Conservation (phyloP, 1,140 invertebrate genomes). For the Ooceraea biroi region DNA sequence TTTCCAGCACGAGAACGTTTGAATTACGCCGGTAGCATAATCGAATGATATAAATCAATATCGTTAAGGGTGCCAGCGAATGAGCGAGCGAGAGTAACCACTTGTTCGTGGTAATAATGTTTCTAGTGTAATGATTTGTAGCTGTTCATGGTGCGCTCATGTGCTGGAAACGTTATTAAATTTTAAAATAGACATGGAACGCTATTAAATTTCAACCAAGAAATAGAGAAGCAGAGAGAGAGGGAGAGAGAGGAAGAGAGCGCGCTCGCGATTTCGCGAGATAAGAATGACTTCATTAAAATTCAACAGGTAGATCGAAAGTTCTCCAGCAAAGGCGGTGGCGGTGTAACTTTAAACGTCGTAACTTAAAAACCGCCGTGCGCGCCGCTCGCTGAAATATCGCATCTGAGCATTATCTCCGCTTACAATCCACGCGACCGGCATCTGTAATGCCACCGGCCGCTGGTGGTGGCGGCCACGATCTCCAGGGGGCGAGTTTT, state of each 20-base stretch:
- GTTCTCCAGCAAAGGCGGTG: conserved; percentile 28
- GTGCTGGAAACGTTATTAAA: conserved; percentile 54
- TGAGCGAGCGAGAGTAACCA: background rate
- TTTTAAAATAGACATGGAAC: conserved; percentile 32
- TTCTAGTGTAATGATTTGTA: conserved; percentile 34
- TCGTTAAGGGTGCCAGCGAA: background rate
- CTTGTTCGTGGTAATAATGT: conserved; percentile 25
- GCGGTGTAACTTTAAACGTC: conserved; percentile 51
- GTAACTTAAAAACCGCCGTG: conserved; percentile 58
- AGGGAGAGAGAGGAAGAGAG: background rate
- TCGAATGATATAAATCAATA: conserved; percentile 22
- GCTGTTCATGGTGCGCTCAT: background rate
- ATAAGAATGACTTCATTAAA: conserved; percentile 69
- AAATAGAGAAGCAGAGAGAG: background rate
- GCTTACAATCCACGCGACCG: conserved; percentile 60
- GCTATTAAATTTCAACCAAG: conserved; percentile 26
- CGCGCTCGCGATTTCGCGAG: conserved; percentile 2
- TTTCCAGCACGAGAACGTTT: background rate
- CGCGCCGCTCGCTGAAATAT: conserved; percentile 32
- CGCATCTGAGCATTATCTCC: conserved; percentile 59
- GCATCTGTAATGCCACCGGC: conserved; percentile 37
- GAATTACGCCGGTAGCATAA: conserved; percentile 28
- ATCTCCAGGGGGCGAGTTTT: too few relatives aligned
- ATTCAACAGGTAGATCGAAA: conserved; percentile 70
- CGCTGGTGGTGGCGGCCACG: background rate